These are phyloP conservation scores for Nothura maculosa DNA, from an alignment of 2,797 vertebrate species.

Conservation along the genomic window DNA sequence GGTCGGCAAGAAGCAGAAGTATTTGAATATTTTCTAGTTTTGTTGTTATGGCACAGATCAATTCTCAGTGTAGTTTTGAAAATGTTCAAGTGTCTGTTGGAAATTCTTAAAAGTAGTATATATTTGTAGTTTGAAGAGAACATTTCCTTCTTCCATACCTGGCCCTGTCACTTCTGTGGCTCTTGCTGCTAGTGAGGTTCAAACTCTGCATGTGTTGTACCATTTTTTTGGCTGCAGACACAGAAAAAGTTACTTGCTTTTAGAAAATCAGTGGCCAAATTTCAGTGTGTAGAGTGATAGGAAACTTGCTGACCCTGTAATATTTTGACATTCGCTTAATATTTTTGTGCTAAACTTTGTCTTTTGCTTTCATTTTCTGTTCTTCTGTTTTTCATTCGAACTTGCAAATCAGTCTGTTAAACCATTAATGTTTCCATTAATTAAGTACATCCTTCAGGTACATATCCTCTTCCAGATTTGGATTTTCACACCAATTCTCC, in stretches of 20 bases:
- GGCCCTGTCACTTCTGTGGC: neutral
- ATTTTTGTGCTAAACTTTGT: neutral
- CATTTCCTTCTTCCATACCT: neutral
- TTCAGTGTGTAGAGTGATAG: constrained; percentile 17
- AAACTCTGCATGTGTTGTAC: neutral
- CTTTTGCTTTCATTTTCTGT: neutral
- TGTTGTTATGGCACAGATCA: neutral
- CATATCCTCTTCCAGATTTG: neutral
- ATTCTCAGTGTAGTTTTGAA: neutral
- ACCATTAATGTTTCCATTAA: constrained; percentile 32
- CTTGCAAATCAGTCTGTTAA: constrained; percentile 18
- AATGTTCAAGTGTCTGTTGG: neutral
- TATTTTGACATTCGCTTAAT: constrained; percentile 44
- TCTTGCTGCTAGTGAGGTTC: neutral
- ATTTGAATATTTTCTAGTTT: neutral
- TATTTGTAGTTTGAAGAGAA: no score
- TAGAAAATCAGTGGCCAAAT: neutral
- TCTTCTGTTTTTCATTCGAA: constrained; percentile 2
- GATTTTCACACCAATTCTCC: neutral
- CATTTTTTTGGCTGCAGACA: neutral
- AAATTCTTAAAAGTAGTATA: neutral
- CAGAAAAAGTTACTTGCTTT: neutral
- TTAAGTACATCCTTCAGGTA: constrained; percentile 16
- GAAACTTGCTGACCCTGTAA: constrained; percentile 46
- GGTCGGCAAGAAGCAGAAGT: neutral